Conservation (phyloP, 2,113 vertebrate species). For the Nanorana parkeri region DNA sequence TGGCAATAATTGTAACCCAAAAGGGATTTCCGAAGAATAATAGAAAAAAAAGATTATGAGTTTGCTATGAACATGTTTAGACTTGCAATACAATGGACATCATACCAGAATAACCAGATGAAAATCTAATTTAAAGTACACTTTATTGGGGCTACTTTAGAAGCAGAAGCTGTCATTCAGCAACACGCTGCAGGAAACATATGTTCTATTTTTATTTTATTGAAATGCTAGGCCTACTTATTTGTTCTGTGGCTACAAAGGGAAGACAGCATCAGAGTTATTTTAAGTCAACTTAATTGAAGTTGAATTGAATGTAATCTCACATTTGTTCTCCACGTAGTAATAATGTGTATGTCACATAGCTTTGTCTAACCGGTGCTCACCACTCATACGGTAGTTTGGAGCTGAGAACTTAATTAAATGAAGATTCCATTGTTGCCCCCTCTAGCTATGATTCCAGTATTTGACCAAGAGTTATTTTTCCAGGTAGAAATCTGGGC, state of each 20-base stretch:
- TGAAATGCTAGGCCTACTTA: conserved; percentile 1
- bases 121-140: no score
- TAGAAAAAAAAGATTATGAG: no score
- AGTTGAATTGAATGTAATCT: conserved; percentile 65
- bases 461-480: conserved; percentile 50
- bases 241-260: conserved; percentile 32
- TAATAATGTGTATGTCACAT: conserved; percentile 60
- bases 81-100: no score
- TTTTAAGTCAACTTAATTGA: conserved; percentile 66
- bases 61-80: no score
- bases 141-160: not conserved
- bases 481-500: conserved; percentile 71
- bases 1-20: no score
- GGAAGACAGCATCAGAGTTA: conserved; percentile 55
- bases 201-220: conserved; percentile 41
- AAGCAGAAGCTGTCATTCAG: not conserved
- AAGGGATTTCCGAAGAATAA: no score
- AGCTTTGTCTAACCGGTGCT: conserved; percentile 60
- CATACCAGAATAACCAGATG: no score
- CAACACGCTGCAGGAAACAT: conserved; percentile 1
- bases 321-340: conserved; percentile 65
- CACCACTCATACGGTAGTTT: conserved; percentile 64
- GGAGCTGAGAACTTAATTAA: conserved; percentile 67
- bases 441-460: conserved; percentile 52
- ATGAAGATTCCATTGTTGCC: conserved; percentile 51